phyloP scores from a whole-genome alignment of 92 coral and sea anemone genomes.

The Micromussa lordhowensis region DNA sequence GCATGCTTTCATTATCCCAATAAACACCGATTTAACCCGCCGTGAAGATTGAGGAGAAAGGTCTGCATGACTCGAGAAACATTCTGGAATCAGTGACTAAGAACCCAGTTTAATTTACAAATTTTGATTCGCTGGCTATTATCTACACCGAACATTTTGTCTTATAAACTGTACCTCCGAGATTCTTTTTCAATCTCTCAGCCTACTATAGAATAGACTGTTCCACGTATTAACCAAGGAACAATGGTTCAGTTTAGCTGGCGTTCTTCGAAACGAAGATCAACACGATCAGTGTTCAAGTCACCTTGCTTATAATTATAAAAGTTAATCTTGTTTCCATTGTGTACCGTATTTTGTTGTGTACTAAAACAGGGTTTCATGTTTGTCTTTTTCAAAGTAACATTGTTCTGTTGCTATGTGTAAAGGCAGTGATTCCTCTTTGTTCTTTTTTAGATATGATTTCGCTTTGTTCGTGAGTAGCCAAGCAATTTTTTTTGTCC shows the following conservation, averaged over 20 bases:
- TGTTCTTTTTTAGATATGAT: slow-evolving; percentile 6
- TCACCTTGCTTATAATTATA: not conserved
- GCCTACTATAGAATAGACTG: not conserved
- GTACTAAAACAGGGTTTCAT: not conserved
- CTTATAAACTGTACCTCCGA: too few species aligned
- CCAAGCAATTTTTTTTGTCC: not conserved
- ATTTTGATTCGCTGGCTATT: not conserved
- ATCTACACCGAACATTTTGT: not conserved
- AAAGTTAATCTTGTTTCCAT: not conserved
- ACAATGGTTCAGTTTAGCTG: not conserved
- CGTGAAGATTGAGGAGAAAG: not conserved
- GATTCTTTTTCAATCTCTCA: not conserved
- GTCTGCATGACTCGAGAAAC: not conserved
- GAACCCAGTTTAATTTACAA: not conserved
- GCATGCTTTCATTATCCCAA: not conserved
- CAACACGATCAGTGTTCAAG: not conserved
- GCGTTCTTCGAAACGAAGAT: not conserved
- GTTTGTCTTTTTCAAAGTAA: not conserved
- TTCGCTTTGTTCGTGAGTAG: slow-evolving; percentile 3
- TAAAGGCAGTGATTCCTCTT: not conserved
- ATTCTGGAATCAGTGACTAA: not conserved
- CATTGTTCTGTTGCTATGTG: not conserved
- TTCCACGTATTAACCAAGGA: not conserved
- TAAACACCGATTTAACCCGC: not conserved
- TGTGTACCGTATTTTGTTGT: not conserved